Base-by-base conservation (phyloP, 2,797 vertebrate genomes). In the Pseudomugil tenellus region DNA sequence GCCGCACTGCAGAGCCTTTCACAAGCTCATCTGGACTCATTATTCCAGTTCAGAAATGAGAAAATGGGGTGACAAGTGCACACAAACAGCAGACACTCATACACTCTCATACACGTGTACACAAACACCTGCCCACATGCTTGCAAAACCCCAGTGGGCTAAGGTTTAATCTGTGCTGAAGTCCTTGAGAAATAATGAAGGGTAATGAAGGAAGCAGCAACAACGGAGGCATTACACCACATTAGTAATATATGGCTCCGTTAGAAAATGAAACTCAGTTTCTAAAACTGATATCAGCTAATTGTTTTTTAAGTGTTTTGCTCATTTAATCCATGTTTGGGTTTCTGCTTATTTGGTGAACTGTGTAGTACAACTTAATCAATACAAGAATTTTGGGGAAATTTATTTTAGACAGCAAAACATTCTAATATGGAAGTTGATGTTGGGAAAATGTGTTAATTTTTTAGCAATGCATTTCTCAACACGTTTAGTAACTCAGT, bases 101-200 rank as follows among this genome's bases (percentile, higher is more conserved):
- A 46, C 63, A 26, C 63, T 51, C 55, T 26, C 48, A 21, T 66
- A 64, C 65, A 46, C 19, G 1, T 57, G 65, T 59, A 65, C 70
- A 61, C 65, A 85, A 77, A 85, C 84, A 86, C 80, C 84, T 87
- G 84, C 81, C 74, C 70, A 70, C 57, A 1, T 2, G 35, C 58
- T 79, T 17, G 51, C 58, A 57, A 74, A 87, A 80, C 83, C 83
- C 76, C 59, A 11, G 56, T 72, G 79, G 82, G 73, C 68, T 58
- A 54, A 58, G 64, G 80, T 76, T 67, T 77, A 80, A 80, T 89
- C 68, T 84, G 78, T 32, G 2, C 72, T 16, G 52, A 74, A 91
- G 85, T 90, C 88, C 88, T 91, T 87, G 87, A 90, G 80, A 89
- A 79, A 85, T 89, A 87, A 91, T 84, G 79, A 90, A 91, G 89